Evolutionary conservation across 2,113 vertebrate species (phyloP).

Genomic region (Asarcornis scutulata): DNA sequence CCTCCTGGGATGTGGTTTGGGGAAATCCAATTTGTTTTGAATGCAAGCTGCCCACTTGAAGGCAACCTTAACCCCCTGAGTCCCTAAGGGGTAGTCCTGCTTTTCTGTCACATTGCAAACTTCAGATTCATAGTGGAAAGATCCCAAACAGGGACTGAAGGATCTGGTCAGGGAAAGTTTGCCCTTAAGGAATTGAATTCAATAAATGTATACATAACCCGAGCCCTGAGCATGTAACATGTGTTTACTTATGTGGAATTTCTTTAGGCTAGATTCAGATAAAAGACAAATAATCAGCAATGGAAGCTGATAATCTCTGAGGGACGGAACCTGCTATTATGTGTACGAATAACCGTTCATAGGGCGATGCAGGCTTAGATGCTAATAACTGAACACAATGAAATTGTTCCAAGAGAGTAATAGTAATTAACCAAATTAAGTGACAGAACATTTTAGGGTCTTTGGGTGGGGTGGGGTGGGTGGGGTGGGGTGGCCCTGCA

Average conservation of each 20-base stretch:
- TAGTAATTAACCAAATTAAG: background rate
- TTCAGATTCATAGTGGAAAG: background rate
- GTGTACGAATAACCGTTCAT: accelerated
- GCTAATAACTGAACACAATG: background rate
- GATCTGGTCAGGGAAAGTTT: background rate
- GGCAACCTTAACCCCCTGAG: background rate
- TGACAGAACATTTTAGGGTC: background rate
- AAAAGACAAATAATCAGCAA: background rate
- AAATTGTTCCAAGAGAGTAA: background rate
- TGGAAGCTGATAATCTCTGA: background rate
- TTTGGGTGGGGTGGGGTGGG: background rate
- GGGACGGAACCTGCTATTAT: background rate
- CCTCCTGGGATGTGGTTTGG: accelerated
- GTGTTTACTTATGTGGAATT: background rate
- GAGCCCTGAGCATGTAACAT: accelerated
- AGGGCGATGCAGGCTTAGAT: background rate
- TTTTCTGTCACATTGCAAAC: background rate
- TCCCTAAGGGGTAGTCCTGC: background rate
- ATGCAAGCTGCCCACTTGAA: background rate
- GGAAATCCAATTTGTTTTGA: background rate
- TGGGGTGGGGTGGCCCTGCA: background rate
- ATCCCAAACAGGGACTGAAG: background rate
- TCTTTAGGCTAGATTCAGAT: background rate
- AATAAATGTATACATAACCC: background rate
- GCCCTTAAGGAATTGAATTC: background rate